Percentiles rank a stretch among this genome's conserved stretches.
These are phyloP conservation scores for Brachionus koreanus DNA, from an alignment of 1,140 invertebrate species.

Conservation along the genomic window DNA sequence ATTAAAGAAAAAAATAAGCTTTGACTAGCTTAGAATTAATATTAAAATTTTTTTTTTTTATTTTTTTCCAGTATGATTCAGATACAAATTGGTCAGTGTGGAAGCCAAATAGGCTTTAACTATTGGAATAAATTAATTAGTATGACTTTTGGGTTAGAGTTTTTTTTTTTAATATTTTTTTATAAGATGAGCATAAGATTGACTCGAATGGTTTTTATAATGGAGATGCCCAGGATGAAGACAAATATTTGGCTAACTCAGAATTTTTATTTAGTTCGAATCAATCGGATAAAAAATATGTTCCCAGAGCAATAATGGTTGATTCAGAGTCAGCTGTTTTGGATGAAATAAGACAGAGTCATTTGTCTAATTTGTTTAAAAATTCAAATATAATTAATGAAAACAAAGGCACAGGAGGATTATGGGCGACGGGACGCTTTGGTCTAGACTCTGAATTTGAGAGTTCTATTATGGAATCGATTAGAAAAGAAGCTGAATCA, in stretches of 20 bases:
- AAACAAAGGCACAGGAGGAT: background rate
- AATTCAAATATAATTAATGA: background rate
- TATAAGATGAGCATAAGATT: constrained; percentile 7
- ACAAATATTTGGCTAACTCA: background rate
- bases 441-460: background rate
- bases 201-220: background rate
- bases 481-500: background rate
- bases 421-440: background rate
- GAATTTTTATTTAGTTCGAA: background rate
- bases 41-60: background rate
- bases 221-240: background rate
- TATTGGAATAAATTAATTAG: background rate
- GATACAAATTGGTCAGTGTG: constrained; percentile 15
- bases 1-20: background rate
- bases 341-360: background rate
- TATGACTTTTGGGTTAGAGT: background rate
- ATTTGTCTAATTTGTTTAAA: background rate
- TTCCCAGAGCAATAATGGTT: background rate
- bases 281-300: background rate
- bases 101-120: background rate
- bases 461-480: background rate
- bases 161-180: background rate
- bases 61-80: background rate
- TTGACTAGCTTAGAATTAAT: background rate
- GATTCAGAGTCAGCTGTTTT: background rate